These are phyloP conservation scores for Scomber japonicus DNA, from an alignment of 2,113 vertebrate genomes.

Conservation along the genomic window DNA sequence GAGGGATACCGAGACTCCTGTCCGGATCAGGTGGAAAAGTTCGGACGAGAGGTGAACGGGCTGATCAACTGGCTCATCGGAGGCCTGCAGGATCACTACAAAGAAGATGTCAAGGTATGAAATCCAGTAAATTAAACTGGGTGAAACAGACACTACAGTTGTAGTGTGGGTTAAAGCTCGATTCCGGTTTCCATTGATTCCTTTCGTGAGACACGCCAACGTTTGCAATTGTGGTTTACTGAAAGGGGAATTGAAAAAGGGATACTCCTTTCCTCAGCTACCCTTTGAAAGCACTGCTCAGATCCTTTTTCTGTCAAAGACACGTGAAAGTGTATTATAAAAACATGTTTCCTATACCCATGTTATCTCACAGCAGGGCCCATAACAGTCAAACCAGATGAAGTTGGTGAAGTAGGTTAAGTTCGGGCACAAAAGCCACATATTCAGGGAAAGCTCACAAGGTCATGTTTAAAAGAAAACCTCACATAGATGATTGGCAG, in stretches of 20 bases:
- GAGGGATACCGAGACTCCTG: slow-evolving; percentile 59
- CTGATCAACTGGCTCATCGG: slow-evolving; percentile 51
- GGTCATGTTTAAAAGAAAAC: no score
- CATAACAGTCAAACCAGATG: no score
- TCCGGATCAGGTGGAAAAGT: slow-evolving; percentile 46
- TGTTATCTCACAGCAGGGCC: no score
- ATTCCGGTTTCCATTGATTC: not conserved
- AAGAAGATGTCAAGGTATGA: slow-evolving; percentile 73
- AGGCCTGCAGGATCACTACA: slow-evolving; percentile 76
- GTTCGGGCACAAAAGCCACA: no score
- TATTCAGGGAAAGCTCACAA: no score
- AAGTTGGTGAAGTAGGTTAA: no score
- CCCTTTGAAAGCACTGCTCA: not conserved
- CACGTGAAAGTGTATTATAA: not conserved
- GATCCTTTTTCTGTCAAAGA: not conserved
- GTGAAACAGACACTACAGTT: no score
- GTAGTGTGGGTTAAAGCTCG: no score
- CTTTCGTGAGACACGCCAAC: not conserved
- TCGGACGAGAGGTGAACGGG: slow-evolving; percentile 61
- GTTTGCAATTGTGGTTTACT: not conserved
- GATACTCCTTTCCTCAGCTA: not conserved
- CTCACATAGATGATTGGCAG: no score
- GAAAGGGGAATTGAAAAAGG: slow-evolving; percentile 15
- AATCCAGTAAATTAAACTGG: not conserved
- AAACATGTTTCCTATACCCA: not conserved